phyloP scores from a whole-genome alignment of 2,113 vertebrate species.

The Junco hyemalis region DNA sequence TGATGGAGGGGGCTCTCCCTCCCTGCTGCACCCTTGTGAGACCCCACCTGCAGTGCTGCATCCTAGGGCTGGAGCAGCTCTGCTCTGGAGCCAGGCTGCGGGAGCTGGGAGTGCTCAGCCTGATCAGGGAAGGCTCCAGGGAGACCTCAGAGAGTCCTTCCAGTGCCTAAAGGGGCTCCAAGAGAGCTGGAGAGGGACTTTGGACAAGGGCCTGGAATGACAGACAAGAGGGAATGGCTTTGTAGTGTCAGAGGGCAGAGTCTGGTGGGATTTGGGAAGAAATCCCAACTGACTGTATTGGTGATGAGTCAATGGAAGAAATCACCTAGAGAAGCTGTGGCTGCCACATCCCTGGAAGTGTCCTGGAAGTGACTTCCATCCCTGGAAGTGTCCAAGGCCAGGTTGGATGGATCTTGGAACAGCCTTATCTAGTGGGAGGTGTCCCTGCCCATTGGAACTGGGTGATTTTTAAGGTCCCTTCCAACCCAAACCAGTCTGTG shows the following conservation, averaged over 20 bases:
- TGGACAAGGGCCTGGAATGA: not conserved
- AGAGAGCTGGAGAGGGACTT: not conserved
- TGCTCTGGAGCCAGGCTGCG: not conserved
- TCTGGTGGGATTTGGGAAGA: not conserved
- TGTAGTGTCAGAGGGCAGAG: not conserved
- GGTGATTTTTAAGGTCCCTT: not conserved
- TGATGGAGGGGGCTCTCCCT: not conserved
- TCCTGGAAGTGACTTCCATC: not conserved
- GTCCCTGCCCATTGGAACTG: not conserved
- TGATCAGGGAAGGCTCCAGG: not conserved
- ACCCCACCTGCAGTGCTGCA: not conserved
- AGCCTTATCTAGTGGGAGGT: not conserved
- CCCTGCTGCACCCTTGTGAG: not conserved
- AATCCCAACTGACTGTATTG: not conserved
- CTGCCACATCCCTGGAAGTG: not conserved
- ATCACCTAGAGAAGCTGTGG: not conserved
- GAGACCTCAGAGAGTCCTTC: not conserved
- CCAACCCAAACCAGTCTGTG: not conserved
- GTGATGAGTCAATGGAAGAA: not conserved
- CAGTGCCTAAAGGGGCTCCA: not conserved
- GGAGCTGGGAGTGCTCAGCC: not conserved
- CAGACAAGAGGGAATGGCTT: not conserved
- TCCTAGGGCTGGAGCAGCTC: not conserved
- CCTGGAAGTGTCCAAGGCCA: not conserved
- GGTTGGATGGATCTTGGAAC: not conserved